Evolutionary conservation across 2,888 invertebrate genomes (phyloP).

Genomic region (Hyalella azteca): DNA sequence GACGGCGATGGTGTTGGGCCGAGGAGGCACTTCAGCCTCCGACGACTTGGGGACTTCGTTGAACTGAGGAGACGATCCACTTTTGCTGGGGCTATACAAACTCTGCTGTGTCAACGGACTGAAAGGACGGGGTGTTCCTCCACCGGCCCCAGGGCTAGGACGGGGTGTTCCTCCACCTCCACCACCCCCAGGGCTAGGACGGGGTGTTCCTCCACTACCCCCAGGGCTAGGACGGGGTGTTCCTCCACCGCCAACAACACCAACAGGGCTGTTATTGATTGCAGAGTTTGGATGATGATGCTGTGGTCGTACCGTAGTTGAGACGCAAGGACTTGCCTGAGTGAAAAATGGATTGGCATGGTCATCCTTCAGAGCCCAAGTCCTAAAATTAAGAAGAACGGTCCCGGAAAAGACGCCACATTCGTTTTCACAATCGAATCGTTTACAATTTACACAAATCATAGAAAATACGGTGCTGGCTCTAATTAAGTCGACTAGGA

Average conservation of each 20-base stretch:
- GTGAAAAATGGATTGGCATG: background rate
- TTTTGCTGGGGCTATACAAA: constrained; percentile 1
- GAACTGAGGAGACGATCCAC: background rate
- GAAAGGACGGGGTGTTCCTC: background rate
- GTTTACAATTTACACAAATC: too few species aligned
- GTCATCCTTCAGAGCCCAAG: too few species aligned
- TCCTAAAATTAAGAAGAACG: too few species aligned
- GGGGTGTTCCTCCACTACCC: background rate
- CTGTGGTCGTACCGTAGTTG: background rate
- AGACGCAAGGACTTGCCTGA: constrained; percentile 2
- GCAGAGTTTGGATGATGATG: background rate
- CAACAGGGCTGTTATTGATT: background rate
- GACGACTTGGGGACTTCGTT: background rate
- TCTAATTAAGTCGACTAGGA: too few species aligned
- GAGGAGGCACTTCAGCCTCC: background rate
- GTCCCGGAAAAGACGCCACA: too few species aligned
- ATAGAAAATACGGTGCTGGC: too few species aligned
- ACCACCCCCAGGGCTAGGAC: background rate
- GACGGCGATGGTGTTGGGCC: constrained; percentile 20
- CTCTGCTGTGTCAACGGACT: background rate
- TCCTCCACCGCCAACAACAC: too few species aligned
- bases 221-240: background rate
- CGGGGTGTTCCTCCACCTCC: background rate
- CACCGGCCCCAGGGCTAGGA: background rate
- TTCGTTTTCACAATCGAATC: too few species aligned